Evolutionary conservation across 2,797 vertebrate species (phyloP), one percentile per base, ranked within the genome.

Genomic region (Margarornis squamiger): DNA sequence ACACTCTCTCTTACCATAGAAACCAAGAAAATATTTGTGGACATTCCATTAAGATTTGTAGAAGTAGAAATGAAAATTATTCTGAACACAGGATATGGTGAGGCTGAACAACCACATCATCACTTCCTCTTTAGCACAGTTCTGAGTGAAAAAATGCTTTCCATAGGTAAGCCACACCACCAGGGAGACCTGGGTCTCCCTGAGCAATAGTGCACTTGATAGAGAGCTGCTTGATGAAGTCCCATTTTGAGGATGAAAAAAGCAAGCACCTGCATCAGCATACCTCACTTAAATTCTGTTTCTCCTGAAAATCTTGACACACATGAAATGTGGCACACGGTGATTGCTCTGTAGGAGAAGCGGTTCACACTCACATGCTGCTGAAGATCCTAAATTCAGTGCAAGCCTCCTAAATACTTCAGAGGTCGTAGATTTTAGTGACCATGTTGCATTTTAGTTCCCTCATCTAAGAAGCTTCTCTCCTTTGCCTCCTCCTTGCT

Each of bases 11-110:
- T 97, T 96, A 97, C 97, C 97, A 97, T 96, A 97, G 97, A 97
- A 98, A 98, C 97, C 79, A 97, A 96, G 83, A 93, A 98, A 98
- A 98, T 98, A 98, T 98, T 98, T 98, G 94, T 76, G 96, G 97
- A 95, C 95, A 97, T 97, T 97, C 97, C 97, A 97, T 97, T 95
- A 95, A 97, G 94, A 96, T 96, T 95, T 93, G 88, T 77, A 97
- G 96, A 98, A 98, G 96, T 92, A 97, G 97, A 98, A 98, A 97
- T 92, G 95, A 97, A 97, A 97, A 97, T 97, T 93, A 94, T 97
- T 97, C 95, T 96, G 95, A 96, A 97, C 72, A 97, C 97, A 98
- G 97, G 97, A 97, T 97, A 98, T 91, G 94, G 91, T 95, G 91
- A 96, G 70, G 85, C 89, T 94, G 84, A 88, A 95, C 34, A 95